Evolutionary conservation across 1,140 invertebrate species (phyloP), one percentile per base, ranked within the genome.

Genomic region (Oryctes rhinoceros): DNA sequence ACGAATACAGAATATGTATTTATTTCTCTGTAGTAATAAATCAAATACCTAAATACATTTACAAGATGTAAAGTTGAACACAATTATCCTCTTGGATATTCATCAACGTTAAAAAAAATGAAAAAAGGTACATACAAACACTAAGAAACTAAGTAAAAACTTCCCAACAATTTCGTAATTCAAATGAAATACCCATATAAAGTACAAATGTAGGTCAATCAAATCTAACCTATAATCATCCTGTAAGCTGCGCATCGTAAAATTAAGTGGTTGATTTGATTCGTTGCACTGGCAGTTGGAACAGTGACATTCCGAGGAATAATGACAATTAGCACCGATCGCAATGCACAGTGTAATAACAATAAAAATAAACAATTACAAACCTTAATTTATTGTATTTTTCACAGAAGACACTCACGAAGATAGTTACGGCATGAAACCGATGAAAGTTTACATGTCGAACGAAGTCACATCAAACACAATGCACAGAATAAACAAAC

Each of bases 371-470:
- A 71, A 71, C 65, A 71, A 71, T 35, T 71, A 71, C 65, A 10
- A 71, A 71, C 65, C 65, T 71, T 71, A 71, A 71, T 71, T 71
- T 71, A 71, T 71, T 71, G 65, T 71, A 71, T 71, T 71, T 71
- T 71, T 24, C 65, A 71, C 20, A 71, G 65, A 71, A 71, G 65
- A 71, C 65, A 71, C 65, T 71, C 65, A 24, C 65, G 13, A 71
- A 71, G 18, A 71, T 71, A 15, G 35, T 71, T 71, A 24, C 65
- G 10, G 65, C 18, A 37, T 71, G 24, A 24, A 24, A 71, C 18
- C 13, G 65, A 24, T 71, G 9, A 71, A 37, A 37, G 24, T 71
- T 37, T 24, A 71, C 65, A 71, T 71, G 13, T 30, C 65, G 65
- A 37, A 71, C 24, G 24, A 9, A 35, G 24, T 35, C 65, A 67